phyloP scores from a whole-genome alignment of 1,140 invertebrate species.

The Psix sp. region DNA sequence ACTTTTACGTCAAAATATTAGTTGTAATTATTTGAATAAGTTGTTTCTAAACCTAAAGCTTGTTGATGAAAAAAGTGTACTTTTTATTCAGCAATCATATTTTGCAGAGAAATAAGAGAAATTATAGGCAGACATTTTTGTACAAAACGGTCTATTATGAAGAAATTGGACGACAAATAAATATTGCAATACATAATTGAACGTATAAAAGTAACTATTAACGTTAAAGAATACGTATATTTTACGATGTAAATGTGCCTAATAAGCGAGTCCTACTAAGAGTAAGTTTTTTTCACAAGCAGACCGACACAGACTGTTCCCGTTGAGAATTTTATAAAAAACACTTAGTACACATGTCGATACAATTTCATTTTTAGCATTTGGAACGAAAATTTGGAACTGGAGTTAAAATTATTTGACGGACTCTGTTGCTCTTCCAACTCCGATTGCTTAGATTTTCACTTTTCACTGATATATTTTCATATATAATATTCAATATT shows the following conservation, averaged over 20 bases:
- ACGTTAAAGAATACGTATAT: constrained; percentile 10
- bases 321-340: constrained; percentile 20
- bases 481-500: too few species aligned
- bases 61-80: too few species aligned
- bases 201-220: constrained; percentile 36
- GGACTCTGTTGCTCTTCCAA: neutral
- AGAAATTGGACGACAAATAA: constrained; percentile 36
- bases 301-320: too few species aligned
- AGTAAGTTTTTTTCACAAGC: constrained; percentile 11
- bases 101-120: constrained; percentile 27
- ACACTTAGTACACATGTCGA: constrained; percentile 17
- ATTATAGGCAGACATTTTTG: constrained; percentile 16
- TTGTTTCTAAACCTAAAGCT: too few species aligned
- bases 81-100: too few species aligned
- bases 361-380: neutral
- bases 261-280: constrained; percentile 16
- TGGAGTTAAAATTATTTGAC: neutral
- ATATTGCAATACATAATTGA: constrained; percentile 39
- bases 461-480: too few species aligned
- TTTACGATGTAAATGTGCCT: constrained; percentile 19
- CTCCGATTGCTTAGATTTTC: too few species aligned
- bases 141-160: constrained; percentile 39
- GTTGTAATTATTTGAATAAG: too few species aligned
- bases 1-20: too few species aligned
- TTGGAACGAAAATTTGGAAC: too few species aligned